Conservation (phyloP, 2,797 vertebrate species). For the Chanos chanos region DNA sequence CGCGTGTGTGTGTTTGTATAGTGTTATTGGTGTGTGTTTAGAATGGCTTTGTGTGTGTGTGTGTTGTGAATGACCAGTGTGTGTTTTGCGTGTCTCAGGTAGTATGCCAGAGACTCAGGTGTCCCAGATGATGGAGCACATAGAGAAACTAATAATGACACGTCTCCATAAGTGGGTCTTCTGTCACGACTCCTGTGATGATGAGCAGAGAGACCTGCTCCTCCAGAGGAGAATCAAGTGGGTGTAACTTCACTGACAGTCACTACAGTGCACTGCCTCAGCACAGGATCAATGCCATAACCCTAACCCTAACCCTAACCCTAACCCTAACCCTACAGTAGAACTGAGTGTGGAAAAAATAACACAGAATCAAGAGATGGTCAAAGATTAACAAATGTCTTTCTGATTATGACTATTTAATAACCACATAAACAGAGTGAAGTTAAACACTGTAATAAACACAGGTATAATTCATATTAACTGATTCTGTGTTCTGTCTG, state of each 20-base stretch:
- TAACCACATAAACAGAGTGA: no score
- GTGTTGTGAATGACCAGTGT: no score
- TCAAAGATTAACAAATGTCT: no score
- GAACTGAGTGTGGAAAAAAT: no score
- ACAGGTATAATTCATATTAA: no score
- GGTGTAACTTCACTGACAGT: background rate
- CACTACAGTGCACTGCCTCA: no score
- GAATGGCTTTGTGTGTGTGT: background rate
- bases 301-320: background rate
- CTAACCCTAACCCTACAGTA: no score
- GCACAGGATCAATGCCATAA: background rate
- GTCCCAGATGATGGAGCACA: slow-evolving; percentile 72
- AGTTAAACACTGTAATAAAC: no score
- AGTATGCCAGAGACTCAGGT: slow-evolving; percentile 64
- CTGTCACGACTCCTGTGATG: slow-evolving; percentile 76
- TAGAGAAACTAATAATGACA: slow-evolving; percentile 80
- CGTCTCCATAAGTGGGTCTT: slow-evolving; percentile 78
- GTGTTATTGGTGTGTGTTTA: background rate
- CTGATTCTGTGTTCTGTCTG: background rate
- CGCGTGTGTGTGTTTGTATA: background rate
- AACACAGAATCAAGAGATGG: no score
- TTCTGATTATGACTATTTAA: no score
- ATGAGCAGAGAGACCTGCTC: slow-evolving; percentile 74
- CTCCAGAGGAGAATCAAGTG: slow-evolving; percentile 76
- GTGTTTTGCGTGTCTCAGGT: no score